Base-by-base conservation (phyloP, 2,113 vertebrate genomes). In the Tautogolabrus adspersus region DNA sequence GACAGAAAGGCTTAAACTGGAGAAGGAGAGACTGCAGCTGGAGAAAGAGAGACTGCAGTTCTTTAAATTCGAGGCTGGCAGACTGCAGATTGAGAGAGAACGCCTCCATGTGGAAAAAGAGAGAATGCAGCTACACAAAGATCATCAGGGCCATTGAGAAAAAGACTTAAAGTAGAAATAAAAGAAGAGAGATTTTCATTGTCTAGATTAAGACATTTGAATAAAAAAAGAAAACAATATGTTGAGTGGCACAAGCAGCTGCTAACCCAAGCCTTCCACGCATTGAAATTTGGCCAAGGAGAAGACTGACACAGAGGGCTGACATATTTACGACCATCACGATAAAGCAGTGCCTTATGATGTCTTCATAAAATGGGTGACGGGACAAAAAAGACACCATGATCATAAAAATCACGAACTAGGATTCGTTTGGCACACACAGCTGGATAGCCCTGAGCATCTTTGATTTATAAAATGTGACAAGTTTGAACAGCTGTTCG, bases 31-130 rank as follows among this genome's bases (percentile, higher is more conserved):
- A 57, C 93, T 97, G 79, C 96, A 97, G 69, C 90, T 98, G 65
- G 96, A 98, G 72, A 97, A 97, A 18, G 96, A 98, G 74, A 93
- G 96, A 77, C 93, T 98, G 77, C 97, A 98, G 88, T 97, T 98
- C 78, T 88, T 97, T 1, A 98, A 96, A 83, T 97, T 97, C 72
- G 97, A 97, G 84, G 95, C 95, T 0, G 95, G 97, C 79, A 95
- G 97, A 85, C 93, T 97, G 80, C 96, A 98, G 93, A 97, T 98
- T 38, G 97, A 98, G 87, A 96, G 96, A 91, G 97, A 98, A 26
- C 96, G 96, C 64, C 94, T 98, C 44, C 96, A 96, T 83, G 96
- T 98, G 81, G 97, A 98, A 87, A 97, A 97, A 73, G 97, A 98
- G 79, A 95, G 96, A 69, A 95, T 98, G 89, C 93, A 96, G 65